A percentile compares a stretch with the other conserved stretches of the same genome.
Evolutionary conservation across 2,888 invertebrate species (phyloP).

Genomic region (Pomacea canaliculata): DNA sequence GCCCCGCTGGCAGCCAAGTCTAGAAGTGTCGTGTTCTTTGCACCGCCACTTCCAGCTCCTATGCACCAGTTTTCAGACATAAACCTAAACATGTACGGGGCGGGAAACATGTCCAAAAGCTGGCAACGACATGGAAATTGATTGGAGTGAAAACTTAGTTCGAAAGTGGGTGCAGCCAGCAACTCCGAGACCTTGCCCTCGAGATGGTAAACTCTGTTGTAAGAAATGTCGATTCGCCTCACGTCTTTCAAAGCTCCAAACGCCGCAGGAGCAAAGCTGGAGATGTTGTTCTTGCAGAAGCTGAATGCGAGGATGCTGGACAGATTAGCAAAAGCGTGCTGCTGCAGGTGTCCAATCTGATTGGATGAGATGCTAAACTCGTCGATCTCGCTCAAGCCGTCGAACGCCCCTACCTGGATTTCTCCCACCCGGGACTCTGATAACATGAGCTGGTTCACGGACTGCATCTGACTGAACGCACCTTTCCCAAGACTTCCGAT

Average conservation of each 20-base stretch:
- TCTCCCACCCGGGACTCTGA: constrained; percentile 9
- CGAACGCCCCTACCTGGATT: constrained; percentile 12
- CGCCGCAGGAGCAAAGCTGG: neutral
- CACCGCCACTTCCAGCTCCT: too few species aligned
- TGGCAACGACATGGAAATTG: too few species aligned
- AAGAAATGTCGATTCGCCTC: constrained; percentile 8
- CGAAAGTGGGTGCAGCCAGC: too few species aligned
- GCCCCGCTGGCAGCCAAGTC: too few species aligned
- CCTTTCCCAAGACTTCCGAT: constrained; percentile 10
- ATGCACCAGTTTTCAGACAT: too few species aligned
- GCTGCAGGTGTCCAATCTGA: constrained; percentile 2
- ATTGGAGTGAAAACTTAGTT: too few species aligned
- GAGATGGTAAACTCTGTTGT: neutral
- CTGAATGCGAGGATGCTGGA: constrained; percentile 1
- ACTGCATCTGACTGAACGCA: constrained; percentile 6
- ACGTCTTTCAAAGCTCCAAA: neutral
- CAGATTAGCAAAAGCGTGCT: constrained; percentile 2
- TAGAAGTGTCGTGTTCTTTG: too few species aligned
- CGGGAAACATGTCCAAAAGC: too few species aligned
- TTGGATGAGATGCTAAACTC: constrained; percentile 14
- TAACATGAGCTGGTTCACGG: neutral
- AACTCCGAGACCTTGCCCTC: too few species aligned
- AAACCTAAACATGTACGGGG: too few species aligned
- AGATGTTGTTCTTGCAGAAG: constrained; percentile 20
- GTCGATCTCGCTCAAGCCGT: neutral